phyloP scores from a whole-genome alignment of 2,888 invertebrate species.

The Bugulina stolonifera region DNA sequence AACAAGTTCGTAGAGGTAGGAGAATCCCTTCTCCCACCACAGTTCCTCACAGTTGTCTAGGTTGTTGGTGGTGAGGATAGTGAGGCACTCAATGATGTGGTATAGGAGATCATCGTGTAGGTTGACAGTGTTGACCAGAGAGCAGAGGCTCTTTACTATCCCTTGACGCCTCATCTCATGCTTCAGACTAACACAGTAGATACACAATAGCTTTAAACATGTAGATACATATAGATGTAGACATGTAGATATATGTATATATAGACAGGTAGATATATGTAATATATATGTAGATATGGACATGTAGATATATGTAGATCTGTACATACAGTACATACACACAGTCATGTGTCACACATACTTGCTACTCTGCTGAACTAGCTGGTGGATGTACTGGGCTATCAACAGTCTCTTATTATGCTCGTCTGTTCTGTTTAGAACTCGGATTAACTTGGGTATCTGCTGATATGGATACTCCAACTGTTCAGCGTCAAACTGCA shows the following conservation, averaged over 20 bases:
- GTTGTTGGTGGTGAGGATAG: constrained; percentile 1
- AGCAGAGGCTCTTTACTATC: not conserved
- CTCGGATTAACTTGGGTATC: not conserved
- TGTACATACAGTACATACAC: too few species aligned
- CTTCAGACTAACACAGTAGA: constrained; percentile 12
- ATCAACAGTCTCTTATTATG: constrained; percentile 1
- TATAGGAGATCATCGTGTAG: constrained; percentile 1
- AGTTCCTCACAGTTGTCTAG: constrained; percentile 14
- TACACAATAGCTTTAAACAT: too few species aligned
- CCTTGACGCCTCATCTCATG: constrained; percentile 5
- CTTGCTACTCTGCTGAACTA: constrained; percentile 3
- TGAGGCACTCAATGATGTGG: not conserved
- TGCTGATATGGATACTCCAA: constrained; percentile 6
- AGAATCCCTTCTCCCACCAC: constrained; percentile 21
- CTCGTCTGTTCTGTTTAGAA: not conserved
- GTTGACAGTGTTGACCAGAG: constrained; percentile 17
- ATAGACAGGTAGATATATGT: too few species aligned
- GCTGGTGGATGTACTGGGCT: not conserved
- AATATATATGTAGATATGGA: too few species aligned
- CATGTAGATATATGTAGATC: too few species aligned
- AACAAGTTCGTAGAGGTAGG: not conserved
- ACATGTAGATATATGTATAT: too few species aligned
- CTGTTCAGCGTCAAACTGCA: not conserved
- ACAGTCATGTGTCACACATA: not conserved
- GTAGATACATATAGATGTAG: too few species aligned